Conservation (phyloP, 1,140 invertebrate species). For the Pinna nobilis region DNA sequence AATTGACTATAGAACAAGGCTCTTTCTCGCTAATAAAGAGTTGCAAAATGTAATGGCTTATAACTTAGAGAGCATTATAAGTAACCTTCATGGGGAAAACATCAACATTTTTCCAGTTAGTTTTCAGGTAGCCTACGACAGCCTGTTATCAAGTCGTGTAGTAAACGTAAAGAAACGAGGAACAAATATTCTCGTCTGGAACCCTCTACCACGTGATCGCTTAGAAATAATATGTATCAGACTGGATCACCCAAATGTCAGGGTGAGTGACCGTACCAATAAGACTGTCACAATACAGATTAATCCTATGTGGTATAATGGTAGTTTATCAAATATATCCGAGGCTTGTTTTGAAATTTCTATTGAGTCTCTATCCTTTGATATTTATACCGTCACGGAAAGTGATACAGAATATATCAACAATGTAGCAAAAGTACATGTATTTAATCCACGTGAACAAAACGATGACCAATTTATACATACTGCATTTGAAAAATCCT, state of each 20-base stretch:
- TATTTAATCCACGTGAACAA: slow-evolving; percentile 41
- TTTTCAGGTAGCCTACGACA: background rate
- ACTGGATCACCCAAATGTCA: too few species aligned
- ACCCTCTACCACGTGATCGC: slow-evolving; percentile 47
- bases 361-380: too few species aligned
- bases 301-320: too few species aligned
- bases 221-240: too few species aligned
- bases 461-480: slow-evolving; percentile 10
- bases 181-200: slow-evolving; percentile 50
- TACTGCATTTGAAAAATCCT: background rate
- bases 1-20: slow-evolving; percentile 91
- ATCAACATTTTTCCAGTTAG: background rate
- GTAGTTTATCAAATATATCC: too few species aligned
- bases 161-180: background rate
- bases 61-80: slow-evolving; percentile 40
- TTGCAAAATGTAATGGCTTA: slow-evolving; percentile 42
- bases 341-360: too few species aligned
- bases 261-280: too few species aligned
- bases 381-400: too few species aligned
- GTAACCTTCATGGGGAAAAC: background rate
- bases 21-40: slow-evolving; percentile 59
- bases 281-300: too few species aligned
- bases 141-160: background rate
- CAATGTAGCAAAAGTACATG: too few species aligned
- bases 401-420: too few species aligned